Base-by-base conservation (phyloP, 1,140 invertebrate species). In the Dreissena polymorpha region DNA sequence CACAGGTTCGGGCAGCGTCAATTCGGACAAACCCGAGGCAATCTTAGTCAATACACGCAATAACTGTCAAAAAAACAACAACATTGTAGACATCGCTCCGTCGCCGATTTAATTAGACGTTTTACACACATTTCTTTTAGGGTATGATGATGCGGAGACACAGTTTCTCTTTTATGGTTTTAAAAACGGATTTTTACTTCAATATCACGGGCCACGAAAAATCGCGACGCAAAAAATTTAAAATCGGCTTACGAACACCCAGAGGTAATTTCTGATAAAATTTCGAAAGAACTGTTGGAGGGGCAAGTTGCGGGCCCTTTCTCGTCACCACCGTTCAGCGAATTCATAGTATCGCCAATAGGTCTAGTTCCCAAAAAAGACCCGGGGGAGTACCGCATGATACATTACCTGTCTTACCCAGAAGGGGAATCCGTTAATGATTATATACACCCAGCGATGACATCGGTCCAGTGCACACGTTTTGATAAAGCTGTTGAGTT, bases 341-440 rank as follows among this genome's bases (percentile, higher is more conserved):
- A 75, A 0, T 55, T 83, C n/a, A 67, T 75, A 14, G 67, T 83
- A 12, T 83, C 81, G 23, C 81, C 81, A 16, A 75, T 76, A 25
- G 78, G 78, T 16, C 57, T 64, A 10, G 68, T 71, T 21, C 76
- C n/a, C 65, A 18, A 79, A 18, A 78, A 83, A 57, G 14, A 21
- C 7, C 14, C 21, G 5, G 73, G 75, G 13, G 57, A 85, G 68
- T 80, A 79, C 18, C n/a, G 72, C 10, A 25, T 75, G 12, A 84
- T 84, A 75, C 83, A 86, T 65, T 80, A 86, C 55, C 64, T 88
- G 16, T 84, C 83, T 6, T 81, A 84, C 49, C 85, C 85, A 18
- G 51, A 63, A 18, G 55, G 79, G 7, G 27, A 57, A n/a, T 87
- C 80, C 0, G 50, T 86, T 0, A 86, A 87, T 57, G 83, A 87